phyloP scores from a whole-genome alignment of 2,113 vertebrate species.

The Phaethon lepturus region DNA sequence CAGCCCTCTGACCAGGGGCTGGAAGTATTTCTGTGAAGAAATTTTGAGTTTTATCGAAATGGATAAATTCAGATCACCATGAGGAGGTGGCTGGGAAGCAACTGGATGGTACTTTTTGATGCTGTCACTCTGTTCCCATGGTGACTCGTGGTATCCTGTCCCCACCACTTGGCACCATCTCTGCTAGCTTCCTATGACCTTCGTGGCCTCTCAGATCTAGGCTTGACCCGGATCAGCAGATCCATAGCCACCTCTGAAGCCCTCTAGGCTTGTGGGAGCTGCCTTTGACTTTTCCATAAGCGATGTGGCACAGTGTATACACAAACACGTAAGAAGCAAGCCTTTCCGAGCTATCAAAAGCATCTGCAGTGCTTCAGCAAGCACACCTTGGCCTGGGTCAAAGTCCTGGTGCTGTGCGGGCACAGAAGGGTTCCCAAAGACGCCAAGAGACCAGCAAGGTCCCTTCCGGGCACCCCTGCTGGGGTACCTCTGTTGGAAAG shows the following conservation, averaged over 20 bases:
- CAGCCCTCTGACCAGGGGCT: not conserved
- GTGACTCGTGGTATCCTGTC: not conserved
- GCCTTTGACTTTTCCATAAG: not conserved
- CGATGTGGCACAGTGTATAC: fast-evolving
- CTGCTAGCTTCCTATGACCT: not conserved
- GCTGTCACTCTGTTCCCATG: not conserved
- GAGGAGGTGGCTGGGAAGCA: not conserved
- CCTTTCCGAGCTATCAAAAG: not conserved
- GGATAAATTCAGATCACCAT: not conserved
- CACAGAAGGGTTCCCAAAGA: not conserved
- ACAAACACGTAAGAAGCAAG: not conserved
- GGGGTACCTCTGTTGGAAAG: not conserved
- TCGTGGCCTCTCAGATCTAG: not conserved
- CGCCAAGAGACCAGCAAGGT: not conserved
- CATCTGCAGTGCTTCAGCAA: not conserved
- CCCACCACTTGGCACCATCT: not conserved
- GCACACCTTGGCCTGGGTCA: not conserved
- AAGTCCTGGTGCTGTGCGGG: not conserved
- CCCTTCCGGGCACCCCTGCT: not conserved
- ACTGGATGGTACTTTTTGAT: not conserved
- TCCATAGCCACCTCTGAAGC: not conserved
- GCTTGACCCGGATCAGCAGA: not conserved
- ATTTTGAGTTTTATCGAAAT: not conserved
- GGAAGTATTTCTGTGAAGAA: not conserved
- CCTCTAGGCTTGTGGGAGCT: not conserved